These are phyloP conservation scores for Ceratina japonica DNA, from an alignment of 1,140 invertebrate genomes.

Conservation along the genomic window DNA sequence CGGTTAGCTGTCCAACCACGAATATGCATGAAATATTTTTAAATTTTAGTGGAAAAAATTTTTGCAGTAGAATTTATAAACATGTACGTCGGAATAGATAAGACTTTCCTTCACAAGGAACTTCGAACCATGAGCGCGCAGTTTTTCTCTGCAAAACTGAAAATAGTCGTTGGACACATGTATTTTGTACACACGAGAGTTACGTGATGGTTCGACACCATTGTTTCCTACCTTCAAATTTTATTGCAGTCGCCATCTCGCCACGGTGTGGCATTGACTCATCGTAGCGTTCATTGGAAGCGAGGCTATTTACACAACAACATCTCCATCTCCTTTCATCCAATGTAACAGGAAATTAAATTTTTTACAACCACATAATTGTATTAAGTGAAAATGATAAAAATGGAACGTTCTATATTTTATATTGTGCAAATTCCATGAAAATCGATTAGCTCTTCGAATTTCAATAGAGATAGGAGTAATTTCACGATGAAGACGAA, in stretches of 20 bases:
- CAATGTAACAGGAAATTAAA: background rate
- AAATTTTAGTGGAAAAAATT: too few species aligned
- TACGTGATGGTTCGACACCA: too few species aligned
- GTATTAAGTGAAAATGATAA: too few species aligned
- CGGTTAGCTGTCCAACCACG: background rate
- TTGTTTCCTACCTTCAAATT: background rate
- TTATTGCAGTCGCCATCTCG: conserved; percentile 12
- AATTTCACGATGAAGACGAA: background rate
- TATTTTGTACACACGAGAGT: background rate
- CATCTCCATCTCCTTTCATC: background rate
- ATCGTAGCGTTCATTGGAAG: background rate
- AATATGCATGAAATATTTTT: too few species aligned
- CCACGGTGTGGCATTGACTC: background rate
- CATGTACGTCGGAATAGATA: background rate
- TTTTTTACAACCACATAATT: too few species aligned
- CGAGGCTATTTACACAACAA: background rate
- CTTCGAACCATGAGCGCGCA: background rate
- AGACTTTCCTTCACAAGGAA: background rate
- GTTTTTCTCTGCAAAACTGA: background rate
- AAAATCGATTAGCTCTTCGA: background rate
- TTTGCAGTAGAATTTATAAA: too few species aligned
- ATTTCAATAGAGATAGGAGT: background rate
- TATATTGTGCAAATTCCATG: too few species aligned
- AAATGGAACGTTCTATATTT: background rate
- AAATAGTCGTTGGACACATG: background rate